Base-by-base conservation (phyloP, 2,113 vertebrate species). In the Upupa epops region DNA sequence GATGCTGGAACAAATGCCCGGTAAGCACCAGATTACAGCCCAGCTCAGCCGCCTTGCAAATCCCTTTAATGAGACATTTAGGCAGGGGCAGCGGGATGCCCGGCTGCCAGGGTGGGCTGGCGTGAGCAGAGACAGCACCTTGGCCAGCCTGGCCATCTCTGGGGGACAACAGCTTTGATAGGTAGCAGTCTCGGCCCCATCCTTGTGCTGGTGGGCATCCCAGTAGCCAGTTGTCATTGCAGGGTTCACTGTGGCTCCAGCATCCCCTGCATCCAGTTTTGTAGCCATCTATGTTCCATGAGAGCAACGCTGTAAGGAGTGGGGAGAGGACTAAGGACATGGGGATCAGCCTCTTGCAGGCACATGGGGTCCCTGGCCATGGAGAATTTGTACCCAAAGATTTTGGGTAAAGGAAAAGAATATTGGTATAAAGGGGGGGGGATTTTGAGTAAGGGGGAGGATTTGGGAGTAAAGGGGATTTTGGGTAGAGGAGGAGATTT, bases 271-370 rank as follows among this genome's bases (percentile, higher is more conserved):
- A 0, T n/a, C 19, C 7, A 17, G 2, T 26, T 78, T 25, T 21
- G 17, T 13, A 69, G 4, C n/a, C 45, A 19, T 3, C 0, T 2
- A 1, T 9, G 26, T 52, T 55, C 56, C 2, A 0, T 2, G 6
- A 31, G 20, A 61, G 15, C 26, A 49, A 28, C 2, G 1, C 20
- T 42, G 77, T 1, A 2, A 42, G 40, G 15, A 48, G 24, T 19
- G 19, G 13, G 40, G 37, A 45, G 3, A 37, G 19, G 36, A 6
- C 14, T 51, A 20, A 28, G 1, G 2, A 28, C 42, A 52, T 42
- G 0, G 0, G 32, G 25, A 59, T 10, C 29, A 68, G 58, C 8
- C 11, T 51, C 9, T 31, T 5, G 6, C 1, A 0, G 51, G 26
- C 31, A 42, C 87, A 19, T 0, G 0, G 18, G 25, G 19, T 16